These are phyloP conservation scores for Epistrophella euchroma DNA, from an alignment of 2,888 invertebrate species.

Conservation along the genomic window DNA sequence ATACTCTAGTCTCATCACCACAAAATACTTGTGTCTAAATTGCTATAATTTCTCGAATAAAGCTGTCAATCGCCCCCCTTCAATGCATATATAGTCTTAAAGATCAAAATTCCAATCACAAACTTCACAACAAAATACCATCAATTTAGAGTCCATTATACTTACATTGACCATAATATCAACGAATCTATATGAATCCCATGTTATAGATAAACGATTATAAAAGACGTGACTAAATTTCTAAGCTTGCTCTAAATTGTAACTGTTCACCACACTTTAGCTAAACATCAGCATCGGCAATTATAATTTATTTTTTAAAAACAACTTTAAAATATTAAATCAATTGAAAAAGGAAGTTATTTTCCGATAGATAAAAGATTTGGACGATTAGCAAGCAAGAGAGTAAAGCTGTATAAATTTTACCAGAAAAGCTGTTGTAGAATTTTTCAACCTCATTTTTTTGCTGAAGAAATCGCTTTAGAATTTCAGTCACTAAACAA, in stretches of 20 bases:
- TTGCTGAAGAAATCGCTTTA: too few species aligned
- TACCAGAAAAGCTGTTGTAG: slow-evolving; percentile 6
- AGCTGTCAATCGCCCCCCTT: slow-evolving; percentile 53
- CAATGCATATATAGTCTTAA: slow-evolving; percentile 26
- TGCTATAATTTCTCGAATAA: slow-evolving; percentile 64
- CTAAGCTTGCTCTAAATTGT: slow-evolving; percentile 20
- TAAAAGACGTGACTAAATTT: slow-evolving; percentile 43
- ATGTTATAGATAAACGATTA: not conserved
- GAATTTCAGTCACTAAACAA: too few species aligned
- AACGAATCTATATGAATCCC: not conserved
- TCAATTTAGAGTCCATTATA: slow-evolving; percentile 43
- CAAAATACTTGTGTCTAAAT: slow-evolving; percentile 55
- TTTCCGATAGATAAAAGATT: not conserved
- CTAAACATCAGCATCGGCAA: not conserved
- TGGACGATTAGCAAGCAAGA: not conserved
- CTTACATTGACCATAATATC: not conserved
- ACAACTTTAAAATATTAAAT: slow-evolving; percentile 11
- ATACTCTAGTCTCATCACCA: slow-evolving; percentile 46
- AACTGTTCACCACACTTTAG: not conserved
- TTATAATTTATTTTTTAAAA: slow-evolving; percentile 13
- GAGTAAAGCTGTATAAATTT: not conserved
- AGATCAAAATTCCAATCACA: slow-evolving; percentile 69
- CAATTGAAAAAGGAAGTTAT: not conserved
- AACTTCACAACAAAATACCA: slow-evolving; percentile 64
- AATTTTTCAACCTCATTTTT: slow-evolving; percentile 6